Conservation (phyloP, 2,113 vertebrate species). For the Zosterops japonicus region DNA sequence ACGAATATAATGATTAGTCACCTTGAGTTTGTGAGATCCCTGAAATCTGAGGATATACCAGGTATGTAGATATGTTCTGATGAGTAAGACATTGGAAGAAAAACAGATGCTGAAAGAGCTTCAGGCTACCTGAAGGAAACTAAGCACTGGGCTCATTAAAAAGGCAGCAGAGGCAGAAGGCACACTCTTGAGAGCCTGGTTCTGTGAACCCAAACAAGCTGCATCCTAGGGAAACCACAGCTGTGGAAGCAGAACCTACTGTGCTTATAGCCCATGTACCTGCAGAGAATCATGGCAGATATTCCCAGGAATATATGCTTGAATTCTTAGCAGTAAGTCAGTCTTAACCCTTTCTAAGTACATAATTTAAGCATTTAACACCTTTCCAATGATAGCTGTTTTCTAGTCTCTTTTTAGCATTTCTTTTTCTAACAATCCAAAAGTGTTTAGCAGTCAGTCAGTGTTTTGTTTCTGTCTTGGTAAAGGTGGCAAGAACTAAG, state of each 20-base stretch:
- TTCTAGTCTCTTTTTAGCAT: background rate
- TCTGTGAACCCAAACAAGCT: background rate
- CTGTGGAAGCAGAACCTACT: background rate
- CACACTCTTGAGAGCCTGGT: background rate
- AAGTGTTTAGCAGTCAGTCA: background rate
- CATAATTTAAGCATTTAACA: background rate
- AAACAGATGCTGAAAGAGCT: background rate
- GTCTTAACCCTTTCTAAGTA: background rate
- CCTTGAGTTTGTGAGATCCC: conserved; percentile 85
- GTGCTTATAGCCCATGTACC: background rate
- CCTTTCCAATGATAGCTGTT: background rate
- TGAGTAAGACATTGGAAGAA: background rate
- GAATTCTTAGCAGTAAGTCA: background rate
- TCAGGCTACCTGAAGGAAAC: background rate
- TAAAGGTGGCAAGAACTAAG: background rate
- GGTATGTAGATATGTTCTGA: conserved; percentile 68
- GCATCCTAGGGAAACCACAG: background rate
- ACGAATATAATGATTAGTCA: conserved; percentile 95
- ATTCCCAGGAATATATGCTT: background rate
- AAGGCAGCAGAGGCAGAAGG: background rate
- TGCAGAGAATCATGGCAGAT: background rate
- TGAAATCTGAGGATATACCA: conserved; percentile 81
- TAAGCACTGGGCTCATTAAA: background rate
- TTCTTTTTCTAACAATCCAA: background rate
- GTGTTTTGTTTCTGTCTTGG: background rate